Base-by-base conservation (phyloP, 2,113 vertebrate species). In the Mesocricetus auratus region DNA sequence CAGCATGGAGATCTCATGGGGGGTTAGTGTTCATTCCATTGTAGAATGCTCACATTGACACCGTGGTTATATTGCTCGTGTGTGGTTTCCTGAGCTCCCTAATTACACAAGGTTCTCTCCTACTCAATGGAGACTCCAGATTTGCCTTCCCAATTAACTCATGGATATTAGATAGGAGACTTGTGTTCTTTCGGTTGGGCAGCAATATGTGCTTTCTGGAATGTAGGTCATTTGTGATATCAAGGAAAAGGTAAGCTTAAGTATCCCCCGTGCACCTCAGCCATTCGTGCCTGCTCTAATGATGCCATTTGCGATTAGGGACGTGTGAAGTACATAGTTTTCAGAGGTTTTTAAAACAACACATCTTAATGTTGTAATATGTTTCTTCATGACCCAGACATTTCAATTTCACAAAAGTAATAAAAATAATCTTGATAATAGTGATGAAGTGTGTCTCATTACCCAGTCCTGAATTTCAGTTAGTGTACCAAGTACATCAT, bases 91-190 rank as follows among this genome's bases (percentile, higher is more conserved):
- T 64, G 45, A 77, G 58, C 45, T 89, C 31, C 74, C 86, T 96
- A 96, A 97, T 97, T 96, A 95, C 47, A 85, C 39, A 77, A 92
- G 56, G 68, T 89, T 90, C 91, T 97, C 3, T 94, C 50, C 29
- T 96, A 75, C 68, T 87, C 94, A 95, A 0, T 69, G 53, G 92
- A 97, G 96, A 96, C 78, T 89, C 53, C 87, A 97, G 93, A 94
- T 90, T 88, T 92, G 81, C 89, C 75, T 94, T 92, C 90, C 94
- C 97, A 96, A 94, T 97, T 97, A 97, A 94, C 90, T 94, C 93
- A 9, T 42, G 47, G 26, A 94, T 97, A 97, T 97, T 96, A 97
- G 93, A 94, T 47, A 77, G 85, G 94, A 96, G 97, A 95, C 90
- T 83, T 96, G 77, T 89, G 62, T 81, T 93, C 91, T 90, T 96